A percentile compares a stretch with the other conserved stretches of the same genome.
Conservation (phyloP, 2,888 invertebrate genomes). For the Hymenopus coronatus region DNA sequence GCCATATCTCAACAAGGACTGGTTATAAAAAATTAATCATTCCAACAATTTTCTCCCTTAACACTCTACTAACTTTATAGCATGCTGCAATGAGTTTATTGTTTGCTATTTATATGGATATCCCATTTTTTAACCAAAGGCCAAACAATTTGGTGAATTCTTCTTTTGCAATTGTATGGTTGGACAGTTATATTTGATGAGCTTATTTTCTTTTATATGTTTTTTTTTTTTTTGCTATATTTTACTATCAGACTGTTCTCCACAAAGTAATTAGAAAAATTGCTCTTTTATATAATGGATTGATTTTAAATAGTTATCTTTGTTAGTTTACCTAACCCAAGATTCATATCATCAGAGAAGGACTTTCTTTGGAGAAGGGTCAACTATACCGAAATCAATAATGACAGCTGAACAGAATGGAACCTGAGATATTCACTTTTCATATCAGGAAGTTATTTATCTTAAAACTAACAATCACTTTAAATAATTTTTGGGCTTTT, state of each 20-base stretch:
- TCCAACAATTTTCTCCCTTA: not conserved
- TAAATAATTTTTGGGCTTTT: too few relatives aligned
- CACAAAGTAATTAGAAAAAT: not conserved
- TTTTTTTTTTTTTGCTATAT: not conserved
- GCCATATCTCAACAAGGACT: not conserved
- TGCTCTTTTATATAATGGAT: too few relatives aligned
- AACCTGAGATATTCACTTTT: too few relatives aligned
- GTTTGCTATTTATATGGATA: not conserved
- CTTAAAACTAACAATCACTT: too few relatives aligned
- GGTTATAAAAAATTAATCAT: not conserved
- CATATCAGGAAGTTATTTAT: too few relatives aligned
- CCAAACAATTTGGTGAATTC: not conserved
- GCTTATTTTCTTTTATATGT: not conserved
- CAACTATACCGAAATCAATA: not conserved
- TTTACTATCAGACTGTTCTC: not conserved
- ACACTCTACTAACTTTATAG: not conserved
- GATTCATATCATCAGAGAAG: not conserved
- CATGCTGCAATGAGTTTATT: not conserved
- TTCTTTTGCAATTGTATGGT: too few relatives aligned
- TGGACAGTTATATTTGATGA: not conserved
- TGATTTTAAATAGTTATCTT: not conserved
- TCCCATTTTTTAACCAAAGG: not conserved
- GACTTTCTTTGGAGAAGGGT: too few relatives aligned
- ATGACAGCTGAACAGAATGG: not conserved
- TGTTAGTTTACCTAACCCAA: not conserved